Conservation (phyloP, 2,888 invertebrate genomes). For the Rotaria magnacalcarata region DNA sequence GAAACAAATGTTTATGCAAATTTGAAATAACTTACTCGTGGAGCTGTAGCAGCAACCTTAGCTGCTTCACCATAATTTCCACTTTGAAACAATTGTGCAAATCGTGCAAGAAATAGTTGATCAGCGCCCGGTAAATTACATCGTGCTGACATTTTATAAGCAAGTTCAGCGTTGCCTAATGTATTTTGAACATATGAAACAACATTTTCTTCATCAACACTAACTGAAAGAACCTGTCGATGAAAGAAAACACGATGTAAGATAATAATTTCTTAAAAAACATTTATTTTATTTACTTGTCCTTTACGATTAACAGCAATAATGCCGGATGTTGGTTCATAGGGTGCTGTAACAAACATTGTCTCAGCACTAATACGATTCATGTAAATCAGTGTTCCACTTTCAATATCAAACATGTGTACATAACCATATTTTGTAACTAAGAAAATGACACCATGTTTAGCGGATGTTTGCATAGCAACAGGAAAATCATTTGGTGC, state of each 20-base stretch:
- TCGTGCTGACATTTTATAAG: slow-evolving; percentile 79
- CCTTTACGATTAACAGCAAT: slow-evolving; percentile 75
- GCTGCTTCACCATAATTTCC: slow-evolving; percentile 95
- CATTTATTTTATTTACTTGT: slow-evolving; percentile 60
- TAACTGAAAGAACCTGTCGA: slow-evolving; percentile 75
- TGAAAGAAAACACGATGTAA: no score
- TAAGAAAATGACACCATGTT: slow-evolving; percentile 91
- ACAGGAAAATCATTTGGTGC: slow-evolving; percentile 92
- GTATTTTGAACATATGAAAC: slow-evolving; percentile 85
- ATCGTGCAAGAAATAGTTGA: slow-evolving; percentile 91
- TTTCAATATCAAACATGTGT: slow-evolving; percentile 95
- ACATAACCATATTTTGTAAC: slow-evolving; percentile 98
- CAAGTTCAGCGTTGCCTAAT: slow-evolving; percentile 90
- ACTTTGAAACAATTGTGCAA: slow-evolving; percentile 89
- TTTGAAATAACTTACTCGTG: slow-evolving; percentile 64
- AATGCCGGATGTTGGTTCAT: slow-evolving; percentile 88
- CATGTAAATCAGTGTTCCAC: slow-evolving; percentile 94
- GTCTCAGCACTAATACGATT: slow-evolving; percentile 96
- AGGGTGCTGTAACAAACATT: slow-evolving; percentile 93
- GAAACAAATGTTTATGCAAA: no score
- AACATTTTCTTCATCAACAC: slow-evolving; percentile 91
- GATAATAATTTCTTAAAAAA: no score
- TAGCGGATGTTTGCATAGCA: slow-evolving; percentile 92
- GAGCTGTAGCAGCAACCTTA: slow-evolving; percentile 92
- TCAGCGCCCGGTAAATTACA: slow-evolving; percentile 95